These are phyloP conservation scores for Latrodectus elegans DNA, from an alignment of 2,888 invertebrate species.

Conservation along the genomic window DNA sequence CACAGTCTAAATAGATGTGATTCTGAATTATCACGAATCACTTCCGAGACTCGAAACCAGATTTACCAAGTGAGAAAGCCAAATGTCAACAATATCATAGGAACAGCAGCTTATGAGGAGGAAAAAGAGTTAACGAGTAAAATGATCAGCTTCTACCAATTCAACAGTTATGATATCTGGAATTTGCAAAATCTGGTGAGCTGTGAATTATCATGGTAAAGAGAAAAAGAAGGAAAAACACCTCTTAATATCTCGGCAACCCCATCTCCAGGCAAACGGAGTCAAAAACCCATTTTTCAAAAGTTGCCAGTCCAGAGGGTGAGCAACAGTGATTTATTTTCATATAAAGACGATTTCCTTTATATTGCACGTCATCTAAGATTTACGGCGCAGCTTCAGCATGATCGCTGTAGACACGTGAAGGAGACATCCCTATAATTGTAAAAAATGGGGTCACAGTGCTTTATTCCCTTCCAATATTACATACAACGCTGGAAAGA, in stretches of 20 bases:
- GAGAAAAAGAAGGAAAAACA: neutral
- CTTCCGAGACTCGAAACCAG: too few relatives aligned
- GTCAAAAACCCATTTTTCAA: conserved; percentile 68
- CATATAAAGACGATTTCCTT: conserved; percentile 68
- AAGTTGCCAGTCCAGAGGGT: conserved; percentile 42
- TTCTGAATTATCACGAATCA: too few relatives aligned
- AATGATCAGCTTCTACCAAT: too few relatives aligned
- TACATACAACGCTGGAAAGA: conserved; percentile 39
- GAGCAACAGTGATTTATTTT: conserved; percentile 66
- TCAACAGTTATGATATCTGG: neutral
- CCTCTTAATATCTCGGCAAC: conserved; percentile 34
- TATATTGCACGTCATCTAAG: conserved; percentile 66
- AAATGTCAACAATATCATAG: too few relatives aligned
- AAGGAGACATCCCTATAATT: conserved; percentile 62
- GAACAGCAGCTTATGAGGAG: too few relatives aligned
- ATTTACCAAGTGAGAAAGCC: too few relatives aligned
- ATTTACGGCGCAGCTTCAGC: conserved; percentile 61
- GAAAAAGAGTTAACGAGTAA: too few relatives aligned
- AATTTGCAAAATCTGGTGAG: conserved; percentile 37
- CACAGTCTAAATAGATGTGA: too few relatives aligned
- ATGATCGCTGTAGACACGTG: conserved; percentile 65
- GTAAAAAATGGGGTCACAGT: conserved; percentile 65
- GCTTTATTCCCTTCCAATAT: conserved; percentile 51
- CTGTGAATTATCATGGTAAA: neutral
- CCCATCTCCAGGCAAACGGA: conserved; percentile 36